These are phyloP conservation scores for Malurus melanocephalus DNA, from an alignment of 2,113 vertebrate species.

Conservation along the genomic window DNA sequence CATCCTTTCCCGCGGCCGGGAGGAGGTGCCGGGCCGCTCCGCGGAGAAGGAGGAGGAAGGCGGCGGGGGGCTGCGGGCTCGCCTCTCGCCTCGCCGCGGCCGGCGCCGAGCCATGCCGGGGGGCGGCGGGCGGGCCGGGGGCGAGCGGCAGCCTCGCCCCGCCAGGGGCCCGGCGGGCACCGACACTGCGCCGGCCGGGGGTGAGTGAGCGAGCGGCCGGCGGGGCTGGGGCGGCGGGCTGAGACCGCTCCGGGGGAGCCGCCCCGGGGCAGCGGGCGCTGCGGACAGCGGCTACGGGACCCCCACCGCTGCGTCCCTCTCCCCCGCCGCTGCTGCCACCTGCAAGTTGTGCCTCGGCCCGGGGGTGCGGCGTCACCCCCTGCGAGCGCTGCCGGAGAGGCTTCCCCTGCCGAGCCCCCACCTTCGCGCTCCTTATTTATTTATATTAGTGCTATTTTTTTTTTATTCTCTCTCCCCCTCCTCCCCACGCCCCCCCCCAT, in stretches of 20 bases:
- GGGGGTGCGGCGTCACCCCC: not conserved
- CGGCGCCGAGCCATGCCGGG: not conserved
- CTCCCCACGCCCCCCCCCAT: not conserved
- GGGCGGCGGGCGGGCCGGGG: conserved; percentile 27
- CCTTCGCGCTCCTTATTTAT: too few species aligned
- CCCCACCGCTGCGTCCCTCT: too few species aligned
- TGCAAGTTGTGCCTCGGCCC: not conserved
- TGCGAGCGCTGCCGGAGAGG: not conserved
- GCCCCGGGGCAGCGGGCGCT: not conserved
- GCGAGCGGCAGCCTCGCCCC: not conserved
- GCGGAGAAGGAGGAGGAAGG: too few species aligned
- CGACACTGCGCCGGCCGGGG: conserved; percentile 63
- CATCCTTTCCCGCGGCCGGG: too few species aligned
- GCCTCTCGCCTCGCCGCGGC: too few species aligned
- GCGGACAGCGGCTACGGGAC: too few species aligned
- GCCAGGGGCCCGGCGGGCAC: conserved; percentile 24
- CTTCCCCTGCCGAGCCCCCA: not conserved
- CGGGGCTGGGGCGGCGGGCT: not conserved
- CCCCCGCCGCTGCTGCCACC: not conserved
- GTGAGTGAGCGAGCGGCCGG: conserved; percentile 55
- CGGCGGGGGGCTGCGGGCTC: too few species aligned
- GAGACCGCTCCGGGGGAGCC: not conserved
- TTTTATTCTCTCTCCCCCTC: not conserved
- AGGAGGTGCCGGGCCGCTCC: too few species aligned
- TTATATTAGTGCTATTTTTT: not conserved